phyloP scores from a whole-genome alignment of 2,888 invertebrate species.

The Zeuzera pyrina region DNA sequence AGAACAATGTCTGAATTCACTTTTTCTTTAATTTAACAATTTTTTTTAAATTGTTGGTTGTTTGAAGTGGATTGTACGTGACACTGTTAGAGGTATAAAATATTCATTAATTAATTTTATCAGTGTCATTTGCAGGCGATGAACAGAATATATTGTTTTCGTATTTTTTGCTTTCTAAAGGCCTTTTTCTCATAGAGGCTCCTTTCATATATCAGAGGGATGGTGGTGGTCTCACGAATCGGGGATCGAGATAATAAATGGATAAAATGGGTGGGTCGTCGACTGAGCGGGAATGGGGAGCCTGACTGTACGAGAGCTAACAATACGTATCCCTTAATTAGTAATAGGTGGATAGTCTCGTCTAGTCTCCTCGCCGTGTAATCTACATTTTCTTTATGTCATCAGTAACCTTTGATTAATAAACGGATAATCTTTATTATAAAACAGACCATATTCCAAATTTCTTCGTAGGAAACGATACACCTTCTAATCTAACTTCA shows the following conservation, averaged over 20 bases:
- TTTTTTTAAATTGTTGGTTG: no score
- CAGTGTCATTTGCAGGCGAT: slow-evolving; percentile 2
- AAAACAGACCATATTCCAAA: background rate
- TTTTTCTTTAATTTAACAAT: no score
- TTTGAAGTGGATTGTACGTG: no score
- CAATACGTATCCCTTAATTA: slow-evolving; percentile 10
- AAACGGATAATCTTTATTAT: no score
- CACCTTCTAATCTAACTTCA: no score
- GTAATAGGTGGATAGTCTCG: background rate
- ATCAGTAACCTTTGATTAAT: background rate
- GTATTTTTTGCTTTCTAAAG: slow-evolving; percentile 12
- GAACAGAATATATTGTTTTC: slow-evolving; percentile 12
- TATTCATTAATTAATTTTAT: no score
- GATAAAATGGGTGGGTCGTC: slow-evolving; percentile 6
- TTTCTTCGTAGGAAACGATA: background rate
- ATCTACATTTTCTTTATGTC: no score
- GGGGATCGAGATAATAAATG: slow-evolving; percentile 13
- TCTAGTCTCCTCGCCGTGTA: background rate
- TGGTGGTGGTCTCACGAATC: slow-evolving; percentile 12
- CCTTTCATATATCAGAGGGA: slow-evolving; percentile 18
- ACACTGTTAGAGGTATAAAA: no score
- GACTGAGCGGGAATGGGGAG: slow-evolving; percentile 6
- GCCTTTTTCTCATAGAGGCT: slow-evolving; percentile 15
- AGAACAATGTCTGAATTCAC: no score
- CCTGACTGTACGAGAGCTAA: slow-evolving; percentile 9